Evolutionary conservation across 2,797 vertebrate species (phyloP), one percentile per base, ranked within the genome.

Genomic region (Fundulus diaphanus): DNA sequence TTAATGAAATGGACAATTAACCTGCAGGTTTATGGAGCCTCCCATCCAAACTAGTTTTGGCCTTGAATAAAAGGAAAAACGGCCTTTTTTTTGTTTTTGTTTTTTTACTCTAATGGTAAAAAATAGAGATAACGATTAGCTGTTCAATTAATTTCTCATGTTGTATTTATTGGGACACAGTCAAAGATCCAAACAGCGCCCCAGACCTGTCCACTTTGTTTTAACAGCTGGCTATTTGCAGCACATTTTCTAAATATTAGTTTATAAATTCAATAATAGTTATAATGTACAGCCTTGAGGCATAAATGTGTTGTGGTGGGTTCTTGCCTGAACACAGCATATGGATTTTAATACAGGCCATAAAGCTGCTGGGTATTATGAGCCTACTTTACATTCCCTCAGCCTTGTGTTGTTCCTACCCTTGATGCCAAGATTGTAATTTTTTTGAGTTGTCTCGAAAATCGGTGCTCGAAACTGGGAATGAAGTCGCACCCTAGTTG

Each of bases 1-100:
- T 89, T 82, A 27, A 49, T 73, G 80, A 87, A 90, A 83, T 80
- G 68, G 70, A 82, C 70, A 72, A 77, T 90, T 63, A 81, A 87
- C 73, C 42, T 74, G 67, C 44, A 16, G 48, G 77, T 73, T 71
- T 63, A 78, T 63, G 9, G 56, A 22, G 83, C 46, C 81, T 82
- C 76, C 77, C 24, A 52, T 72, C 70, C 73, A 71, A n/a, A 78
- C 57, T 82, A 52, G 42, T 73, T 46, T 56, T 76, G 33, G 56
- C 70, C 49, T 74, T 78, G 46, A 69, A 15, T 65, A 44, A 78
- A 73, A 44, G 48, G 22, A 69, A 63, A 72, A 1, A 27, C 4
- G n/a, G n/a, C n/a, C n/a, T n/a, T n/a, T n/a, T n/a, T n/a, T n/a
- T n/a, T n/a, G n/a, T n/a, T n/a, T n/a, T n/a, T n/a, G n/a, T n/a